Conservation (phyloP, 2,113 vertebrate species). For the Puntigrus tetrazona region DNA sequence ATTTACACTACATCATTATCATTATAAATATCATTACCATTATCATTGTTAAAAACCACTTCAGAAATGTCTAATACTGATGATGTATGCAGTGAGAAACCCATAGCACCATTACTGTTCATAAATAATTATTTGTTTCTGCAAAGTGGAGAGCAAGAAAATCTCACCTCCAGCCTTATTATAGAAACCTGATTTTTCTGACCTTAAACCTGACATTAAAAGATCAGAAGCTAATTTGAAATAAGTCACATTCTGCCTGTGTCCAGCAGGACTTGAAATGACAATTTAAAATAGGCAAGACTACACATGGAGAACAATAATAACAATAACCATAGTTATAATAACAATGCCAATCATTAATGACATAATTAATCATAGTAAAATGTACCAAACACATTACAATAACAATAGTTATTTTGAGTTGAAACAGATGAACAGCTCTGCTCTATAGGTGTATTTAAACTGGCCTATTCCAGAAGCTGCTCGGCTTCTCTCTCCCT, state of each 20-base stretch:
- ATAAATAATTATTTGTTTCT: slow-evolving; percentile 66
- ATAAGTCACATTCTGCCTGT: slow-evolving; percentile 75
- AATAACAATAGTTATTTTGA: slow-evolving; percentile 67
- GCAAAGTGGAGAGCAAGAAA: slow-evolving; percentile 24
- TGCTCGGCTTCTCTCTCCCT: slow-evolving; percentile 38
- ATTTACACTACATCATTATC: slow-evolving; percentile 71
- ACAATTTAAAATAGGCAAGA: slow-evolving; percentile 64
- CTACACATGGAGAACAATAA: slow-evolving; percentile 72
- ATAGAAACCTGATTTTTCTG: slow-evolving; percentile 59
- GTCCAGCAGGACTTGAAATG: slow-evolving; percentile 81
- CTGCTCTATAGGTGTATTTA: slow-evolving; percentile 45
- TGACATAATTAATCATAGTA: slow-evolving; percentile 52
- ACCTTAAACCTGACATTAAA: slow-evolving; percentile 50
- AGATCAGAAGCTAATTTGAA: slow-evolving; percentile 63
- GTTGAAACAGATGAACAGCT: slow-evolving; percentile 64
- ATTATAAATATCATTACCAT: slow-evolving; percentile 80
- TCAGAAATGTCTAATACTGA: slow-evolving; percentile 59
- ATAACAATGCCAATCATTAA: slow-evolving; percentile 64
- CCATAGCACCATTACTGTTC: slow-evolving; percentile 67
- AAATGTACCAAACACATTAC: slow-evolving; percentile 56
- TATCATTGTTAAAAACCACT: slow-evolving; percentile 72
- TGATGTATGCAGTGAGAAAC: slow-evolving; percentile 58
- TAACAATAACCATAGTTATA: slow-evolving; percentile 79
- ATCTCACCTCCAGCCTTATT: slow-evolving; percentile 13
- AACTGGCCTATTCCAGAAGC: slow-evolving; percentile 38